Percentiles rank a stretch among this genome's conserved stretches.
Conservation (phyloP, 2,797 vertebrate genomes). For the Myotis vivesi region DNA sequence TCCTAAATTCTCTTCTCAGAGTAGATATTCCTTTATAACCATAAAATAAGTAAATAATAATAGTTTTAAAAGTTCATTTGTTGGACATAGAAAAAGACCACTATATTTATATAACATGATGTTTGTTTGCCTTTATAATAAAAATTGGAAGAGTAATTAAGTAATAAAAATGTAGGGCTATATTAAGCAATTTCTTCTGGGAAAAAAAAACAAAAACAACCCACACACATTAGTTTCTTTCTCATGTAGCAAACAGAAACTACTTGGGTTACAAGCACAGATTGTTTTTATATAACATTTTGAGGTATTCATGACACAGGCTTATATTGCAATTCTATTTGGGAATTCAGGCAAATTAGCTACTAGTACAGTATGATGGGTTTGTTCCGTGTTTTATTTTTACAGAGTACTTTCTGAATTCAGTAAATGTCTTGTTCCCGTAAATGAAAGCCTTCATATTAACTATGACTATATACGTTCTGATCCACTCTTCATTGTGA, state of each 20-base stretch:
- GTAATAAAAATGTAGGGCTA: background rate
- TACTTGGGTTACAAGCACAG: background rate
- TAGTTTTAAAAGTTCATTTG: background rate
- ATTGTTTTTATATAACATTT: background rate
- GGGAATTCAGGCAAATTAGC: background rate
- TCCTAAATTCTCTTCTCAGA: background rate
- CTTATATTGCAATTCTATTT: background rate
- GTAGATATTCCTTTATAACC: background rate
- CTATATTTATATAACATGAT: background rate
- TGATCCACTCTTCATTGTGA: background rate
- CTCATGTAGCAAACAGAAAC: background rate
- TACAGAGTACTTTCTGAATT: background rate
- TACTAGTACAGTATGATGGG: background rate
- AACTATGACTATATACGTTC: background rate
- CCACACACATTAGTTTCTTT: background rate
- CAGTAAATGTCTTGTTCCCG: background rate
- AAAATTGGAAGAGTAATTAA: background rate
- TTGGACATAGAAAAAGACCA: background rate
- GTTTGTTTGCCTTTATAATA: background rate
- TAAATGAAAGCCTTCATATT: background rate
- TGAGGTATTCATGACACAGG: background rate
- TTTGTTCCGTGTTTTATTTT: constrained; percentile 12
- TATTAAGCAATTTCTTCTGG: background rate
- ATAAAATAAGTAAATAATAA: background rate
- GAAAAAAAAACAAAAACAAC: background rate